Evolutionary conservation across 2,888 invertebrate species (phyloP), one percentile per base, ranked within the genome.

Genomic region (Drosophila pseudotalamancana): DNA sequence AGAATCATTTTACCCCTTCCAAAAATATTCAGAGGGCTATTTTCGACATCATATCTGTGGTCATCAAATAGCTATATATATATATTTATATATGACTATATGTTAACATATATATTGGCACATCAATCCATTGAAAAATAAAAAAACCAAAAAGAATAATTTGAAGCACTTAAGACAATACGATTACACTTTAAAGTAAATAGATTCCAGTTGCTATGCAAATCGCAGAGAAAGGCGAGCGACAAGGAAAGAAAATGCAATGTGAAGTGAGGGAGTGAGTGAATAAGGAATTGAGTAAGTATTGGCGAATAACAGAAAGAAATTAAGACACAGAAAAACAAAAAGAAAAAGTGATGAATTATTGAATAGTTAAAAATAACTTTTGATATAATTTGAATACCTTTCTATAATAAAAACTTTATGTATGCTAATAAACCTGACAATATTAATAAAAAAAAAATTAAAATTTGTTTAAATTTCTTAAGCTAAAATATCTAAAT

Each of bases 1-100:
- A 29, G 29, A 50, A 50, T 72, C 43, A 42, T 48, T 37, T 57
- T 31, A 35, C 39, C 31, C 48, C 14, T 32, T 50, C 23, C 32
- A 6, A 27, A 12, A 34, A 12, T 4, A 27, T 32, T 25, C 16
- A 11, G 11, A 19, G 43, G 18, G 55, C 59, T 77, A 72, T 54
- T 72, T 72, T 57, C 42, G 54, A 72, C 25, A 18, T n/a, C n/a
- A n/a, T n/a, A n/a, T n/a, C n/a, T n/a, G n/a, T n/a, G n/a, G n/a
- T n/a, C n/a, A n/a, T n/a, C n/a, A n/a, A n/a, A n/a, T n/a, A n/a
- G n/a, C n/a, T n/a, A 29, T 9, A 29, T 27, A 27, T 27, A 27
- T 27, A 27, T 6, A 27, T 27, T 8, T 27, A 27, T 27, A 27
- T 43, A 6, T 21, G 27, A 27, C 27, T 23, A 70, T 12, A 54